A percentile compares a stretch with the other conserved stretches of the same genome.
Conservation (phyloP, 2,888 invertebrate species). For the Cephalotes varians region DNA sequence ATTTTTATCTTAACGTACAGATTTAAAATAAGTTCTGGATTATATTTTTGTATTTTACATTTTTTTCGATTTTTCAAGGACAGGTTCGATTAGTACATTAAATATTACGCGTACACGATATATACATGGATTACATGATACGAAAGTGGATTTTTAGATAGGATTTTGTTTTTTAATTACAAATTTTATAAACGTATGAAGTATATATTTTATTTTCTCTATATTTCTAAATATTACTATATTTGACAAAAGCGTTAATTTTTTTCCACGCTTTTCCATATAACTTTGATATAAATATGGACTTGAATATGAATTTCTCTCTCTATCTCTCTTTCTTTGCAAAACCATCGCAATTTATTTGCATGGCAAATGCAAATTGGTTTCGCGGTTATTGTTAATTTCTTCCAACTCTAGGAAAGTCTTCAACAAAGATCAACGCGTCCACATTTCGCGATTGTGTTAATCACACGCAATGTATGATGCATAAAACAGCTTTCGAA, state of each 20-base stretch:
- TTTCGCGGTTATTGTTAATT: background rate
- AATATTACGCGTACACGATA: background rate
- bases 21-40: slow-evolving; percentile 12
- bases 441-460: background rate
- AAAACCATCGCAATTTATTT: background rate
- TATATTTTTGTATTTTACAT: background rate
- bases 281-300: background rate
- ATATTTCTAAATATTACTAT: slow-evolving; percentile 12
- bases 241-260: background rate
- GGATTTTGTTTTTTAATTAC: background rate
- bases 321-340: no score
- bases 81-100: background rate
- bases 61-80: background rate
- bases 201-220: background rate
- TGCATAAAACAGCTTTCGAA: background rate
- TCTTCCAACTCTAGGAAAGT: background rate
- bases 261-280: background rate
- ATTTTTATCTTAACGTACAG: slow-evolving; percentile 12
- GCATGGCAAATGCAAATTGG: background rate
- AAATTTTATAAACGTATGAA: background rate
- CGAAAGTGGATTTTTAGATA: background rate
- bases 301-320: slow-evolving; percentile 14
- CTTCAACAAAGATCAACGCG: slow-evolving; percentile 25
- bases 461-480: background rate
- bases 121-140: background rate